phyloP scores from a whole-genome alignment of 2,888 invertebrate genomes.

The Steinernema carpocapsae region DNA sequence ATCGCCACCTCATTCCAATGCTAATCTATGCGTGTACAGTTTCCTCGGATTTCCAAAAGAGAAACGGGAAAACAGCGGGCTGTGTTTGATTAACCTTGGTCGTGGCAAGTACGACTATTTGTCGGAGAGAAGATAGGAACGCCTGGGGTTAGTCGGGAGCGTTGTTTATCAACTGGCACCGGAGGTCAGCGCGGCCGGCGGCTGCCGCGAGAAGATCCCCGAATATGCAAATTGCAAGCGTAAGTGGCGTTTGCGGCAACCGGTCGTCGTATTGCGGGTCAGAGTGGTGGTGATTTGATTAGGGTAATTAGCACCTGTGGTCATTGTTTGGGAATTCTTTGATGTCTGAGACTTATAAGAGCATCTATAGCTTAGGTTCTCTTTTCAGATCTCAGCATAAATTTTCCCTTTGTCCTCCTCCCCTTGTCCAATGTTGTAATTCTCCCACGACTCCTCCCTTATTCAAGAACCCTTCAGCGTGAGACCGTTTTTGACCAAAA shows the following conservation, averaged over 20 bases:
- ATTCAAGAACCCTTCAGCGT: no score
- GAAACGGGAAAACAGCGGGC: background rate
- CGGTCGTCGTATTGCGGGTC: background rate
- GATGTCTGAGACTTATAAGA: no score
- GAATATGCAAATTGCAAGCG: background rate
- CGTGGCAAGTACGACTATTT: conserved; percentile 25
- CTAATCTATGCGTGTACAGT: conserved; percentile 8
- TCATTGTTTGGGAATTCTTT: background rate
- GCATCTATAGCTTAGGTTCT: no score
- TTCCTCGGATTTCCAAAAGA: background rate
- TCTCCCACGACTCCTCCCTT: no score
- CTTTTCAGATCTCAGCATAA: no score
- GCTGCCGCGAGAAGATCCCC: conserved; percentile 1
- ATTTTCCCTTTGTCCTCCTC: no score
- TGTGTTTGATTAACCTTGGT: conserved; percentile 24
- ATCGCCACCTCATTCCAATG: conserved; percentile 13
- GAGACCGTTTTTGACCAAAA: no score
- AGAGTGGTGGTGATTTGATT: background rate
- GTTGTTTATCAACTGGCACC: conserved; percentile 15
- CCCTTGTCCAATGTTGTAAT: no score
- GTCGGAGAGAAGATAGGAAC: background rate
- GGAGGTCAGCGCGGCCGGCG: conserved; percentile 21
- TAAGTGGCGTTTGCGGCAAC: background rate
- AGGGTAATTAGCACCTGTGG: background rate
- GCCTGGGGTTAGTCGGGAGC: background rate